These are phyloP conservation scores for Myotis lucifugus DNA, from an alignment of 2,113 vertebrate species.

Conservation along the genomic window DNA sequence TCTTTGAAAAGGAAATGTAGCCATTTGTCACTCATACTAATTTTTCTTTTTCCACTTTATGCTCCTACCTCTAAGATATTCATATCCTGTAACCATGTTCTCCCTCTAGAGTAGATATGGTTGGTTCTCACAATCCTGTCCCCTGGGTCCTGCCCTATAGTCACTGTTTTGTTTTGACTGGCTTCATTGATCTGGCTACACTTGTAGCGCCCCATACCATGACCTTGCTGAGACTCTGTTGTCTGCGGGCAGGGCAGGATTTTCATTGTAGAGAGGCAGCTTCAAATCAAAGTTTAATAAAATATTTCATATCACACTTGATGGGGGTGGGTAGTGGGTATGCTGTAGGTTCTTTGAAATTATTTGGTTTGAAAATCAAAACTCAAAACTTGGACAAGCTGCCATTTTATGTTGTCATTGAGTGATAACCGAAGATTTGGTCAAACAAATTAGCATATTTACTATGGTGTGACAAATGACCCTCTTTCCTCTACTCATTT, in stretches of 20 bases:
- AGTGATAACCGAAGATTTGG: not conserved
- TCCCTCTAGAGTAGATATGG: conserved; percentile 18
- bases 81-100: conserved; percentile 37
- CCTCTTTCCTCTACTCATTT: not conserved
- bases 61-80: conserved; percentile 46
- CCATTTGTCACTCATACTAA: conserved; percentile 39
- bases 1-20: conserved; percentile 49
- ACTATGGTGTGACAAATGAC: not conserved
- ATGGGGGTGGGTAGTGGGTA: not conserved
- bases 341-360: not conserved
- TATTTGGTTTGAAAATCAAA: conserved; percentile 33
- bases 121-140: conserved; percentile 34
- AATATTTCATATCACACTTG: not conserved
- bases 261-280: not conserved
- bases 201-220: not conserved
- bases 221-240: not conserved
- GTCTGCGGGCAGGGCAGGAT: not conserved
- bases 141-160: not conserved
- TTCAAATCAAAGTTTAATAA: conserved; percentile 31
- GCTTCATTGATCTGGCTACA: not conserved
- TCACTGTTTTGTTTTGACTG: conserved; percentile 36
- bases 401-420: conserved; percentile 16
- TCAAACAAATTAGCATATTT: conserved; percentile 22
- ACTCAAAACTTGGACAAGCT: not conserved
- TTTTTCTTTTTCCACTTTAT: conserved; percentile 55